A percentile compares a stretch with the other conserved stretches of the same genome.
phyloP scores from a whole-genome alignment of 2,888 invertebrate species.

The Drosophila kuntzei region DNA sequence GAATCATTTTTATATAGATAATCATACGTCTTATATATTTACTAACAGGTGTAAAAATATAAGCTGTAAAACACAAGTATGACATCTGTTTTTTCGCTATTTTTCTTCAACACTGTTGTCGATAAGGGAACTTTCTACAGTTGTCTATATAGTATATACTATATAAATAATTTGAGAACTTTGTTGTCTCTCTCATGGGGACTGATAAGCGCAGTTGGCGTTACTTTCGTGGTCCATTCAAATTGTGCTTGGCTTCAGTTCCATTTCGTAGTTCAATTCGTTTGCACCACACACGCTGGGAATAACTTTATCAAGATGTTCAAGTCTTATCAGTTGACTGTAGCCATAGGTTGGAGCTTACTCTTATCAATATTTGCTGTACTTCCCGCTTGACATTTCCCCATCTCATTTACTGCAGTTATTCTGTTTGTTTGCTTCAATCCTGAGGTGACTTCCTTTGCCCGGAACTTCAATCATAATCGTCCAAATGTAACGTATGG shows the following conservation, averaged over 20 bases:
- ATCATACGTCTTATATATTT: constrained; percentile 1
- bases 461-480: constrained; percentile 16
- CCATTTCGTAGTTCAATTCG: constrained; percentile 28
- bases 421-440: constrained; percentile 44
- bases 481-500: constrained; percentile 43
- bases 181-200: neutral
- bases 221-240: constrained; percentile 17
- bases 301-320: constrained; percentile 39
- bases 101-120: constrained; percentile 6
- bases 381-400: constrained; percentile 16
- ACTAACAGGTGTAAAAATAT: constrained; percentile 16
- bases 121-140: constrained; percentile 14
- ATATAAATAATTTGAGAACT: constrained; percentile 1
- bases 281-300: constrained; percentile 10
- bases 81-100: constrained; percentile 20
- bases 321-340: constrained; percentile 52
- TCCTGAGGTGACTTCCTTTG: constrained; percentile 23
- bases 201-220: constrained; percentile 36
- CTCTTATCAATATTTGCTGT: constrained; percentile 9
- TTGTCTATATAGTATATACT: neutral
- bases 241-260: constrained; percentile 41
- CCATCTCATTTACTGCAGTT: constrained; percentile 22
- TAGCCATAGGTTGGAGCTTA: constrained; percentile 51
- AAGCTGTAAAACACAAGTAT: constrained; percentile 6
- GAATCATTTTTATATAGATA: neutral